These are phyloP conservation scores for Tricholaema leucomelas DNA, from an alignment of 2,113 vertebrate genomes.

Conservation along the genomic window DNA sequence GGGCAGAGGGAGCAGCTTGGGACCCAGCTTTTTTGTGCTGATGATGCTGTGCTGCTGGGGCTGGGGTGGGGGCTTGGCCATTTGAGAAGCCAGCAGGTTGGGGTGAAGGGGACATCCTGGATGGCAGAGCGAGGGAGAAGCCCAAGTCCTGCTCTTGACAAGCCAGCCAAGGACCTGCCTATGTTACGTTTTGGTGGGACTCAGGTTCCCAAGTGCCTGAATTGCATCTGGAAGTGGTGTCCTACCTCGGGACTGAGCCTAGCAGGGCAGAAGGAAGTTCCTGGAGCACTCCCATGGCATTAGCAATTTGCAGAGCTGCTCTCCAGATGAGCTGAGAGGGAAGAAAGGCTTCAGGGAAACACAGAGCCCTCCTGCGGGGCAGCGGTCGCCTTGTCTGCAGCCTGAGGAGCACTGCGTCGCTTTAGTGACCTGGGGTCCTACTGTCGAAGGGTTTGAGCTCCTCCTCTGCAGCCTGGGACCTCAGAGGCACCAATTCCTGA, in stretches of 20 bases:
- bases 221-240: conserved; percentile 15
- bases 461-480: conserved; percentile 26
- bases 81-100: neutral
- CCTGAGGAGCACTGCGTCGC: neutral
- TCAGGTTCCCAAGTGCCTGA: conserved; percentile 57
- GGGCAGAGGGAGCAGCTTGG: neutral
- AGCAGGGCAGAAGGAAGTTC: neutral
- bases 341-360: conserved; percentile 3
- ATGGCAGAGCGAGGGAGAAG: neutral
- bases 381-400: conserved; percentile 34
- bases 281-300: neutral
- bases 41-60: neutral
- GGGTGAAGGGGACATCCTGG: neutral
- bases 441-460: neutral
- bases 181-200: neutral
- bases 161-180: neutral
- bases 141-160: neutral
- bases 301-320: conserved; percentile 9
- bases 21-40: conserved; percentile 3
- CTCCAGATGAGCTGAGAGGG: conserved; percentile 47
- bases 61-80: neutral
- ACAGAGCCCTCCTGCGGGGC: conserved; percentile 19
- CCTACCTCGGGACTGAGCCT: neutral
- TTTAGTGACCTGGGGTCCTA: conserved; percentile 9
- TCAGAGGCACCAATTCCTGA: conserved; percentile 54